A percentile compares a stretch with the other conserved stretches of the same genome.
These are phyloP conservation scores for Aphelocoma coerulescens DNA, from an alignment of 2,113 vertebrate genomes.

Conservation along the genomic window DNA sequence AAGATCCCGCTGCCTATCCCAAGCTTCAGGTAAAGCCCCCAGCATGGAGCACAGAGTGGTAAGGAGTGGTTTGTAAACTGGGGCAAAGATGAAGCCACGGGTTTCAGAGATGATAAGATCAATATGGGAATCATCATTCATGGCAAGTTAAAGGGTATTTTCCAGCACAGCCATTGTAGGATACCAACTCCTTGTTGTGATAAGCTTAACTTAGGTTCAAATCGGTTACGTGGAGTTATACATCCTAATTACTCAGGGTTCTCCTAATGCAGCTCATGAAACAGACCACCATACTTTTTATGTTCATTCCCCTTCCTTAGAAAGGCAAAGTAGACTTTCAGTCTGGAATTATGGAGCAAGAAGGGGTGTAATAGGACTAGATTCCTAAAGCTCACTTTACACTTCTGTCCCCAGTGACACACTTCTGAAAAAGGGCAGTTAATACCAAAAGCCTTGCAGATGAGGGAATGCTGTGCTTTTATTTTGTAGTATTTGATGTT, in stretches of 20 bases:
- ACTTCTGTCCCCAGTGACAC: background rate
- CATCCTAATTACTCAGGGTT: background rate
- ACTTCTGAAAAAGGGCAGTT: background rate
- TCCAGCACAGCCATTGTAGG: background rate
- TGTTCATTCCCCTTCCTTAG: background rate
- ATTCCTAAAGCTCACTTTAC: background rate
- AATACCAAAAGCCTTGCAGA: background rate
- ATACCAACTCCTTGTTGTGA: background rate
- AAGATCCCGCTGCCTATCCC: conserved; percentile 88
- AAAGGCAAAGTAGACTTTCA: background rate
- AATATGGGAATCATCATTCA: background rate
- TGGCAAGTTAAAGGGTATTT: background rate
- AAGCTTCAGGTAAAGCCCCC: conserved; percentile 84
- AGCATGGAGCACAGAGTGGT: background rate
- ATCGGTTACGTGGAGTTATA: background rate
- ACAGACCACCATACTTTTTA: background rate
- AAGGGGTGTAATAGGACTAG: background rate
- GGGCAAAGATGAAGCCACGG: background rate
- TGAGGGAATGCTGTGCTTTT: background rate
- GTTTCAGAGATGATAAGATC: background rate
- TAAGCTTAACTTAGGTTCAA: background rate
- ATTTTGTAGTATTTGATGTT: background rate
- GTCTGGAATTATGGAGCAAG: background rate
- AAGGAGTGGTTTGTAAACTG: background rate
- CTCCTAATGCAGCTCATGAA: background rate